Evolutionary conservation across 23 tunicate genomes (phyloP).

Genomic region (Trididemnum nubilum): DNA sequence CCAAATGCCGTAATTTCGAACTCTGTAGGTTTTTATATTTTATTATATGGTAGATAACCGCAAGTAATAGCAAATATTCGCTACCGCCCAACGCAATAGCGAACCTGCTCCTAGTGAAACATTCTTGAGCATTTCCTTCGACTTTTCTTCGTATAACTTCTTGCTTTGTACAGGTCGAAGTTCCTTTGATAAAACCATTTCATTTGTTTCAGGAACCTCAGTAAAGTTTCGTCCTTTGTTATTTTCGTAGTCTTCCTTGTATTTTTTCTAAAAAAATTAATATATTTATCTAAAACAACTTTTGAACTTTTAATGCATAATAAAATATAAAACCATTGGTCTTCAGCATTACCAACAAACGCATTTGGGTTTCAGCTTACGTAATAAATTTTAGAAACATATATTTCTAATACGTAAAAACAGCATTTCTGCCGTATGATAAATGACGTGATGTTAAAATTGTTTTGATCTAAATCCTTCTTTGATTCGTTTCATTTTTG

Average conservation of each 20-base stretch:
- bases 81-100: too few species aligned
- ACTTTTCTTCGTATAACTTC: constrained; percentile 60
- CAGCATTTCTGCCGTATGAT: too few species aligned
- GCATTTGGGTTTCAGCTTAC: too few species aligned
- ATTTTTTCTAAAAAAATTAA: constrained; percentile 50
- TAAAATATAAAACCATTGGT: neutral
- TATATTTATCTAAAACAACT: neutral
- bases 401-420: too few species aligned
- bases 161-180: constrained; percentile 67
- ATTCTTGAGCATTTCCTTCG: constrained; percentile 59
- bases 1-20: too few species aligned
- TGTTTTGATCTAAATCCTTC: too few species aligned
- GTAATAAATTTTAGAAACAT: neutral
- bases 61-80: too few species aligned
- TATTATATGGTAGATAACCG: too few species aligned
- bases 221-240: constrained; percentile 58
- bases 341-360: neutral
- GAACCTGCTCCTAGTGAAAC: constrained; percentile 73
- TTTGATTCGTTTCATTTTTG: too few species aligned
- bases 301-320: neutral
- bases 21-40: too few species aligned
- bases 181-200: constrained; percentile 74
- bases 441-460: too few species aligned
- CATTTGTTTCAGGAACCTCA: constrained; percentile 67
- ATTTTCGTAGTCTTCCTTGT: constrained; percentile 80